These are phyloP conservation scores for Macaria liturata DNA, from an alignment of 2,888 invertebrate species.

Conservation along the genomic window DNA sequence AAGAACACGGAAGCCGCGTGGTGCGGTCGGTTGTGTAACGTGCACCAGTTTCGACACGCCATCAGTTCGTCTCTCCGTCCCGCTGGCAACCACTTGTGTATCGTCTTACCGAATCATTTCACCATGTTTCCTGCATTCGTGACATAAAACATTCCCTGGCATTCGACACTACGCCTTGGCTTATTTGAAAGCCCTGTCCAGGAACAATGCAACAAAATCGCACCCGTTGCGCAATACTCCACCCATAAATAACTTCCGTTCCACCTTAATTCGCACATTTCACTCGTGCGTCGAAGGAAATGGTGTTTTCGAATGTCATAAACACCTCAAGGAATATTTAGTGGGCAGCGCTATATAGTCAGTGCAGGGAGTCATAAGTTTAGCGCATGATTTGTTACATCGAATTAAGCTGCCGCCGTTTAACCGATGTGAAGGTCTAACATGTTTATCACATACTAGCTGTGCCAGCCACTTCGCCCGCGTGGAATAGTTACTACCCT, in stretches of 20 bases:
- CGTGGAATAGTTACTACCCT: too few species aligned
- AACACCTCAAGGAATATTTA: slow-evolving; percentile 21
- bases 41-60: slow-evolving; percentile 31
- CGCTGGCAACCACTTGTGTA: slow-evolving; percentile 29
- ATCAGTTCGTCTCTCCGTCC: slow-evolving; percentile 14
- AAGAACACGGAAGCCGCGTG: slow-evolving; percentile 56
- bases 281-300: slow-evolving; percentile 19
- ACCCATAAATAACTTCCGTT: slow-evolving; percentile 20
- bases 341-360: slow-evolving; percentile 13
- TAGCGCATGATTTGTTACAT: slow-evolving; percentile 20
- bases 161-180: slow-evolving; percentile 27
- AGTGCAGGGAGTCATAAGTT: slow-evolving; percentile 15
- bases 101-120: slow-evolving; percentile 26
- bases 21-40: slow-evolving; percentile 50
- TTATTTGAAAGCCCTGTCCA: slow-evolving; percentile 32
- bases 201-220: slow-evolving; percentile 28
- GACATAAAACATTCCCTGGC: slow-evolving; percentile 28
- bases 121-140: slow-evolving; percentile 27
- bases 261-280: slow-evolving; percentile 20
- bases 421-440: slow-evolving; percentile 22
- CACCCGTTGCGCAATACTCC: slow-evolving; percentile 22
- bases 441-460: slow-evolving; percentile 9
- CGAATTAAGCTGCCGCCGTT: slow-evolving; percentile 24
- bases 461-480: too few species aligned
- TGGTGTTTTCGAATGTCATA: slow-evolving; percentile 15